These are phyloP conservation scores for Melieria omissa DNA, from an alignment of 2,888 invertebrate species.

Conservation along the genomic window DNA sequence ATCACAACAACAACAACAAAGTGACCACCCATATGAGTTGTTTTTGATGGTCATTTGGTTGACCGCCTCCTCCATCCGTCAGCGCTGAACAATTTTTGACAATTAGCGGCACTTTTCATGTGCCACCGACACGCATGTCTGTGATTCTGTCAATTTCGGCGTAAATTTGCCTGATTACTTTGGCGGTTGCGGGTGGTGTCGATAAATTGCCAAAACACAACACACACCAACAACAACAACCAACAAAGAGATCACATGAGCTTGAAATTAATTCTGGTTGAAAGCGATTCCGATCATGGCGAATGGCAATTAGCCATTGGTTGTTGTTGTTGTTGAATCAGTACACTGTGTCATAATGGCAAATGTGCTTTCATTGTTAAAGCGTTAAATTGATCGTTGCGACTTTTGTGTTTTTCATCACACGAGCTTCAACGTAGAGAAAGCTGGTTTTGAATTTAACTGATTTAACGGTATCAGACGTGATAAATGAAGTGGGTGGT, in stretches of 20 bases:
- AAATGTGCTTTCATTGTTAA: slow-evolving; percentile 54
- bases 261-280: slow-evolving; percentile 12
- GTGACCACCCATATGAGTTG: no score
- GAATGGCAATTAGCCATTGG: slow-evolving; percentile 36
- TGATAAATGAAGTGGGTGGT: background rate
- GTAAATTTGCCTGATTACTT: slow-evolving; percentile 51
- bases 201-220: no score
- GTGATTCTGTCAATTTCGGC: slow-evolving; percentile 56
- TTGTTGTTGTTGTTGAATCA: slow-evolving; percentile 8
- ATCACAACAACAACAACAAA: no score
- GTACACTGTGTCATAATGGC: slow-evolving; percentile 24
- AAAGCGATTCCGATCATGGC: slow-evolving; percentile 29
- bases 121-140: slow-evolving; percentile 29
- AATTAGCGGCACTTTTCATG: slow-evolving; percentile 61
- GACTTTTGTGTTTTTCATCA: slow-evolving; percentile 41
- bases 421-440: slow-evolving; percentile 45
- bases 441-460: background rate
- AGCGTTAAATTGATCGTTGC: slow-evolving; percentile 49
- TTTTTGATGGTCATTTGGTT: background rate
- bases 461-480: background rate
- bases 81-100: slow-evolving; percentile 56
- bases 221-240: no score
- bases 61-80: background rate
- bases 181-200: no score
- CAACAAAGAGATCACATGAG: no score